Evolutionary conservation across 1,140 invertebrate genomes (phyloP), one percentile per base, ranked within the genome.

Genomic region (Drosophila malerkotliana): DNA sequence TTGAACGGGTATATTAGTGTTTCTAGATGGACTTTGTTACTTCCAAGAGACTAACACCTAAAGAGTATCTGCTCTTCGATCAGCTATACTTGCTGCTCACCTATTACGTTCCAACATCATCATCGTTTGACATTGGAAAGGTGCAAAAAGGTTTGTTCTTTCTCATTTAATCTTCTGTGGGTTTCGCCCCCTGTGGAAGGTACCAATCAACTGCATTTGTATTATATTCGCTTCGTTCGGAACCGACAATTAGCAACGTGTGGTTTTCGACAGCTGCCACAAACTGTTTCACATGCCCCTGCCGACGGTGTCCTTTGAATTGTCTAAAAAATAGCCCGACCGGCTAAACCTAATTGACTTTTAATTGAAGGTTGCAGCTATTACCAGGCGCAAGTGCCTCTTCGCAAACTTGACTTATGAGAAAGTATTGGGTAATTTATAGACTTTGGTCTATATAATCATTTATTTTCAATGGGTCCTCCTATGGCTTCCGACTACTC

Each of bases 231-330:
- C 34, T 48, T 44, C 8, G 26, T 12, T 32, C 64, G 34, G 48
- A 76, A 48, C 76, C 80, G 64, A 79, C 80, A 83, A 83, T 83
- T 84, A 83, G 80, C 79, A 83, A 76, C 72, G 76, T 83, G 79
- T 83, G 80, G 51, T 68, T 74, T 81, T 72, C 73, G 75, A 59
- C 77, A 85, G 80, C 81, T 85, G 80, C 60, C 53, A 28, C 49
- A 62, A 71, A 60, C 34, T 44, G 47, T 61, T 79, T 68, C 58
- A 55, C 64, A 60, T 66, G 60, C n/a, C 41, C 41, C 24, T 4
- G 12, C 28, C n/a, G 52, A 60, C 49, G 60, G 57, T 72, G 79
- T 84, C 76, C 81, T 72, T 79, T 39, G n/a, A 18, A 45, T n/a
- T 9, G 37, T 9, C n/a, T 15, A 15, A 55, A 39, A 30, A 51